Conservation (phyloP, 2,797 vertebrate genomes). For the Arrhamphus sclerolepis region DNA sequence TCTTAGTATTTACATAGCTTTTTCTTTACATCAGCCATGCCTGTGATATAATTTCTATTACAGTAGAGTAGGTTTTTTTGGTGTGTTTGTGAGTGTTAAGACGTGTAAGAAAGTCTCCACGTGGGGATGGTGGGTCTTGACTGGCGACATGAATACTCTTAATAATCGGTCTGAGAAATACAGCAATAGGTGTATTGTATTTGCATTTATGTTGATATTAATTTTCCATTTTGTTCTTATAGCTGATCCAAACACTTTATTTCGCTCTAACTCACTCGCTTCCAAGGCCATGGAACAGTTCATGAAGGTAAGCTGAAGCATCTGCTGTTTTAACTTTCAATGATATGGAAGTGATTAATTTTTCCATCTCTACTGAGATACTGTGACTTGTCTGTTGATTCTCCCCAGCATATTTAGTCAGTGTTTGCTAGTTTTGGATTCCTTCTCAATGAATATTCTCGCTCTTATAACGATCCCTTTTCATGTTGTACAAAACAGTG, state of each 20-base stretch:
- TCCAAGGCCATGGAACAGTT: slow-evolving; percentile 95
- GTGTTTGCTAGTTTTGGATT: slow-evolving; percentile 6
- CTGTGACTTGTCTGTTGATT: slow-evolving; percentile 8
- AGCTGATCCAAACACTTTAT: slow-evolving; percentile 94
- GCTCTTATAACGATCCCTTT: neutral
- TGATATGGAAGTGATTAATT: neutral
- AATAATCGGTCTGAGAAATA: too few species aligned
- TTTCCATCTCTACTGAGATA: slow-evolving; percentile 6
- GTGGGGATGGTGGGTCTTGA: too few species aligned
- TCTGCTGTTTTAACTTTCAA: slow-evolving; percentile 21
- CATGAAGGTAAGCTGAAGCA: slow-evolving; percentile 86
- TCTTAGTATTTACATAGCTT: neutral
- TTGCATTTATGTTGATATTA: neutral
- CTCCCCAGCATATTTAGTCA: neutral
- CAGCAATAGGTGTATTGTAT: neutral
- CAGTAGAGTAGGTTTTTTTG: too few species aligned
- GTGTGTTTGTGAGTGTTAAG: too few species aligned
- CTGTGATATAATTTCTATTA: too few species aligned
- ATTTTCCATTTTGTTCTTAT: slow-evolving; percentile 35
- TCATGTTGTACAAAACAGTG: neutral
- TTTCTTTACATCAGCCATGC: too few species aligned
- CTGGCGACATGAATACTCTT: too few species aligned
- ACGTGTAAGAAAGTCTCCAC: too few species aligned
- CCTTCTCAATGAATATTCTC: neutral
- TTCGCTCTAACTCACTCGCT: slow-evolving; percentile 91